Percentiles rank a stretch among this genome's conserved stretches.
Evolutionary conservation across 2,113 vertebrate species (phyloP).

Genomic region (Triplophysa dalaica): DNA sequence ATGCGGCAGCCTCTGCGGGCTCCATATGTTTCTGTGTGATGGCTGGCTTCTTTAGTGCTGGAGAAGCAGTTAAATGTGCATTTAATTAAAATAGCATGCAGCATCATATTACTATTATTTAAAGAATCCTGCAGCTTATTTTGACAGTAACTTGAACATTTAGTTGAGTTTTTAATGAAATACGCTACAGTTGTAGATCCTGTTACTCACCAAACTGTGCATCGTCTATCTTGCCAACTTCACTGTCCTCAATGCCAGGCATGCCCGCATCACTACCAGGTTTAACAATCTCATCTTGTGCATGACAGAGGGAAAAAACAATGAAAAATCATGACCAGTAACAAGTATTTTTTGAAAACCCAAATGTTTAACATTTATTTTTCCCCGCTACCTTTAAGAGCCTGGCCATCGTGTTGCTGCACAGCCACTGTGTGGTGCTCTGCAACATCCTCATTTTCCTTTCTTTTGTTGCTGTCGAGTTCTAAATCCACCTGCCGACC

Average conservation of each 20-base stretch:
- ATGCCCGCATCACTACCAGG: slow-evolving; percentile 92
- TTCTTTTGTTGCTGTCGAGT: slow-evolving; percentile 13
- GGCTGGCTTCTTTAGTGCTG: slow-evolving; percentile 76
- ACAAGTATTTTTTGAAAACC: not conserved
- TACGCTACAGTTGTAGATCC: not conserved
- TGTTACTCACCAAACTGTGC: slow-evolving; percentile 79
- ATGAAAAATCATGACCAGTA: not conserved
- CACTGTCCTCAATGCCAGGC: slow-evolving; percentile 97
- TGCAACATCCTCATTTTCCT: slow-evolving; percentile 48
- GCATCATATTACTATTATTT: not conserved
- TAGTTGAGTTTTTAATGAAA: not conserved
- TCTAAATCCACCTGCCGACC: slow-evolving; percentile 49
- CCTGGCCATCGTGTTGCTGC: slow-evolving; percentile 53
- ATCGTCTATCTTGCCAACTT: slow-evolving; percentile 85
- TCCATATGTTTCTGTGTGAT: slow-evolving; percentile 71
- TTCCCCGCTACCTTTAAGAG: slow-evolving; percentile 70
- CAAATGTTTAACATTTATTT: not conserved
- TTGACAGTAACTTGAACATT: not conserved
- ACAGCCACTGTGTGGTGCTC: slow-evolving; percentile 70
- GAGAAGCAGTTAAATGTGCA: not conserved
- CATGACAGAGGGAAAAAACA: not conserved
- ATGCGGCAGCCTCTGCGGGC: slow-evolving; percentile 40
- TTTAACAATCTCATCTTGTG: slow-evolving; percentile 80
- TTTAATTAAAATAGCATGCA: not conserved
- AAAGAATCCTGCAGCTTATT: too few species aligned